Percentiles rank a stretch among this genome's conserved stretches.
These are phyloP conservation scores for Hydropotes inermis DNA, from an alignment of 2,113 vertebrate species.

Conservation along the genomic window DNA sequence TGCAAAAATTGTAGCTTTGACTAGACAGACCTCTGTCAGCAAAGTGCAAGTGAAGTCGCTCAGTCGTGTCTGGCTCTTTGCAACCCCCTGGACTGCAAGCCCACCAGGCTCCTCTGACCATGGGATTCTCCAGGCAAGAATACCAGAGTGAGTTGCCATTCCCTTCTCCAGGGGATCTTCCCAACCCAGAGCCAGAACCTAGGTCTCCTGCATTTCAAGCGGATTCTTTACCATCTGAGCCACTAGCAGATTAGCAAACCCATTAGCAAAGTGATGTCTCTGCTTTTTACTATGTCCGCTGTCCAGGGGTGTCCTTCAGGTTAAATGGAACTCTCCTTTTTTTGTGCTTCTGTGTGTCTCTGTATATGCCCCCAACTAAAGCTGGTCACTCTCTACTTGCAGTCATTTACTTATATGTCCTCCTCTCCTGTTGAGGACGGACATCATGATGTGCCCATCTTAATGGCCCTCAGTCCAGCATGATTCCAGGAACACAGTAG, in stretches of 20 bases:
- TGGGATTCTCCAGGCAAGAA: background rate
- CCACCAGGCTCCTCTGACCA: background rate
- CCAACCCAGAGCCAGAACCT: fast-evolving
- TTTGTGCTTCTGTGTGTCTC: background rate
- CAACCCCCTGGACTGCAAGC: background rate
- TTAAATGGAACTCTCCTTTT: background rate
- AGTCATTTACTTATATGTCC: background rate
- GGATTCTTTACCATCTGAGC: background rate
- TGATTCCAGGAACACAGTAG: background rate
- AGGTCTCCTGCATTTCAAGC: background rate
- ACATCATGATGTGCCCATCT: too few species aligned
- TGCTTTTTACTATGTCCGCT: background rate
- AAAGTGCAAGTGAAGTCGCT: background rate
- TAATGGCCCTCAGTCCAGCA: background rate
- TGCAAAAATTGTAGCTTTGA: background rate
- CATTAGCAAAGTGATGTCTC: background rate
- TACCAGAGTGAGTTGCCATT: background rate
- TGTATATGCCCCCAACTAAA: background rate
- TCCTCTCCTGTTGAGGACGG: background rate
- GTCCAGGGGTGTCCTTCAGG: background rate
- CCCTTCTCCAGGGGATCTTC: background rate
- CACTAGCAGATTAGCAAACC: background rate
- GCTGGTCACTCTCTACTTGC: background rate
- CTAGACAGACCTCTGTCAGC: background rate
- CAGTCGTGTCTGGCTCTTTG: background rate